Evolutionary conservation across 2,888 invertebrate genomes (phyloP), one percentile per base, ranked within the genome.

Genomic region (Drosophila ezoana): DNA sequence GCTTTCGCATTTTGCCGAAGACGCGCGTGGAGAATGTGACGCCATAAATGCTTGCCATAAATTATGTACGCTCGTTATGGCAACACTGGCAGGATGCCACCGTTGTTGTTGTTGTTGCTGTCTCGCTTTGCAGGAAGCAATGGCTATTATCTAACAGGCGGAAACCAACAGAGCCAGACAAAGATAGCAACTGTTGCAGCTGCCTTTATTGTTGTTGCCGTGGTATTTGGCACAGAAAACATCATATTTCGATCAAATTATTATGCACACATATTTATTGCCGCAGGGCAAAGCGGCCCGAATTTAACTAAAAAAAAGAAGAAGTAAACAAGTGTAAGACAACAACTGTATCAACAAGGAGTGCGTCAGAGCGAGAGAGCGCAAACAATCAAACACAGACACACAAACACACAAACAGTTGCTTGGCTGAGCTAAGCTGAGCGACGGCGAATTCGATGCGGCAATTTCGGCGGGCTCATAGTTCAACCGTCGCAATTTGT

Each of bases 261-360:
- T 40, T 28, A 52, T 52, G 28, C 28, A 28, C 40, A 28, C 49
- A 37, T 57, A 58, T 70, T 52, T 32, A 4, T 38, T 65, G 67
- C 75, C 70, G 52, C 56, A 74, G 62, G 79, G 62, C 64, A 59
- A 56, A 20, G 48, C 16, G 53, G 35, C 38, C 37, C 14, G 53
- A 66, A 72, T 35, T 23, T 18, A 52, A 18, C n/a, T n/a, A 35
- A 32, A 28, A 43, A 14, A 18, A 38, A 41, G 37, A 14, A 32
- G 41, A 35, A 13, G 44, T 2, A 35, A 43, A 28, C 23, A 35
- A 32, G 18, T 33, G 16, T 32, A 20, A 13, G 2, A 16, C 57
- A 72, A 56, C 79, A 76, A 66, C 71, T 78, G 75, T 74, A 71
- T 69, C 78, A 78, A 64, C 78, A 76, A 63, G 40, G 8, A 49